phyloP scores from a whole-genome alignment of 2,888 invertebrate genomes.

The Oscheius onirici region DNA sequence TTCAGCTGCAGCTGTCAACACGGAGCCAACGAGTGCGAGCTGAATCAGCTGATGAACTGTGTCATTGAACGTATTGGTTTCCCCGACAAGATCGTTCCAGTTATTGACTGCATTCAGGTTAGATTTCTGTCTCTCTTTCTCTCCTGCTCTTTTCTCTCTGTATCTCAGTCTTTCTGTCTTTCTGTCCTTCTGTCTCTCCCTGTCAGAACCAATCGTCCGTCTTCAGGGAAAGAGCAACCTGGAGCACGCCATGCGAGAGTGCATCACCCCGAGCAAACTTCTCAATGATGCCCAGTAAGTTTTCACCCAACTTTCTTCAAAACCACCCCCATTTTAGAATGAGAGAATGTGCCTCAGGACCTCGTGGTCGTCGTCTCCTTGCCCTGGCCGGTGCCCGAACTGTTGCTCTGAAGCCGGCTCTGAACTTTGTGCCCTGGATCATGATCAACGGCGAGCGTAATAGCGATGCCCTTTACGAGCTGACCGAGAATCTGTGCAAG shows the following conservation, averaged over 20 bases:
- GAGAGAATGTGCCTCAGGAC: slow-evolving; percentile 57
- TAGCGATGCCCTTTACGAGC: slow-evolving; percentile 67
- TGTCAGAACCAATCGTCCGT: background rate
- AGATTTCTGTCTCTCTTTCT: too few relatives aligned
- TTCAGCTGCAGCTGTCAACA: slow-evolving; percentile 68
- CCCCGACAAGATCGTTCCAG: slow-evolving; percentile 59
- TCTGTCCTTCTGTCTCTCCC: background rate
- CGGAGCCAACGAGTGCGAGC: slow-evolving; percentile 65
- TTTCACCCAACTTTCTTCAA: background rate
- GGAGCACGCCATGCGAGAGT: slow-evolving; percentile 56
- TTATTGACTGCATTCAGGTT: slow-evolving; percentile 61
- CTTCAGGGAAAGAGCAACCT: slow-evolving; percentile 40
- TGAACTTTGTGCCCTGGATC: slow-evolving; percentile 71
- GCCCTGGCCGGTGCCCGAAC: slow-evolving; percentile 64
- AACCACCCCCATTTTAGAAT: slow-evolving; percentile 49
- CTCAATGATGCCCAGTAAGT: slow-evolving; percentile 32
- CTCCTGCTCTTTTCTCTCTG: background rate
- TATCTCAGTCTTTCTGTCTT: background rate
- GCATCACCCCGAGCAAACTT: slow-evolving; percentile 39
- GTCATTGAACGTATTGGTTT: slow-evolving; percentile 63
- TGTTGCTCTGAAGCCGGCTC: slow-evolving; percentile 45
- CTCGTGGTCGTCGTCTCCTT: slow-evolving; percentile 63
- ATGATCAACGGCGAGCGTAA: slow-evolving; percentile 65
- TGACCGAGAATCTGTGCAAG: slow-evolving; percentile 68
- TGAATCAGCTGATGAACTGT: slow-evolving; percentile 71